Conservation (phyloP, 2,888 invertebrate species). For the Nomada ferruginata region DNA sequence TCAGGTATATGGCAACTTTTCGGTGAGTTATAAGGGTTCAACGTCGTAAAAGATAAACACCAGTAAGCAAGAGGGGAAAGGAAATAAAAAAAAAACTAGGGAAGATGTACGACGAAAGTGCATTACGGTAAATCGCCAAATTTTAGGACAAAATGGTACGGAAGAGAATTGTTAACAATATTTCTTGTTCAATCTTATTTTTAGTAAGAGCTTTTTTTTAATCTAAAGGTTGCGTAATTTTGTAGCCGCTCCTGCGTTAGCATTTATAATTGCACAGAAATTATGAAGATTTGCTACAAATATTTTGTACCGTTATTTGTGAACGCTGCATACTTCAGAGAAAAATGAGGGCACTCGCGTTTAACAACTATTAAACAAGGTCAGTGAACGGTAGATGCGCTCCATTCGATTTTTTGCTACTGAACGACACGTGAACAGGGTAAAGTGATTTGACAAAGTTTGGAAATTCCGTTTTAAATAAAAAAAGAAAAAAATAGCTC, state of each 20-base stretch:
- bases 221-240: neutral
- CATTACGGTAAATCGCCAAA: neutral
- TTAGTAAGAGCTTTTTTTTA: neutral
- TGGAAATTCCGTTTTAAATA: slow-evolving; percentile 5
- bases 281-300: slow-evolving; percentile 33
- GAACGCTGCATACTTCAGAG: slow-evolving; percentile 42
- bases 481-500: neutral
- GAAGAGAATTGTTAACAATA: neutral
- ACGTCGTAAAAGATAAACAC: slow-evolving; percentile 48
- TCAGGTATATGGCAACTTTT: slow-evolving; percentile 39
- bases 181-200: neutral
- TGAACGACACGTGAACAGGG: slow-evolving; percentile 22
- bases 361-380: slow-evolving; percentile 65
- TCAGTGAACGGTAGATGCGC: slow-evolving; percentile 63
- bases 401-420: slow-evolving; percentile 56
- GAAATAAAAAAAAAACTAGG: slow-evolving; percentile 16
- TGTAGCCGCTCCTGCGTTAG: neutral
- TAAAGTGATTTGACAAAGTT: neutral
- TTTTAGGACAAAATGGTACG: neutral
- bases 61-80: neutral
- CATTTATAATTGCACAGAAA: neutral
- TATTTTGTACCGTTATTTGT: slow-evolving; percentile 52
- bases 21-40: slow-evolving; percentile 18
- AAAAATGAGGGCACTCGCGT: slow-evolving; percentile 56
- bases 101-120: slow-evolving; percentile 1